These are phyloP conservation scores for Falcunculus frontatus DNA, from an alignment of 2,113 vertebrate genomes.

Conservation along the genomic window DNA sequence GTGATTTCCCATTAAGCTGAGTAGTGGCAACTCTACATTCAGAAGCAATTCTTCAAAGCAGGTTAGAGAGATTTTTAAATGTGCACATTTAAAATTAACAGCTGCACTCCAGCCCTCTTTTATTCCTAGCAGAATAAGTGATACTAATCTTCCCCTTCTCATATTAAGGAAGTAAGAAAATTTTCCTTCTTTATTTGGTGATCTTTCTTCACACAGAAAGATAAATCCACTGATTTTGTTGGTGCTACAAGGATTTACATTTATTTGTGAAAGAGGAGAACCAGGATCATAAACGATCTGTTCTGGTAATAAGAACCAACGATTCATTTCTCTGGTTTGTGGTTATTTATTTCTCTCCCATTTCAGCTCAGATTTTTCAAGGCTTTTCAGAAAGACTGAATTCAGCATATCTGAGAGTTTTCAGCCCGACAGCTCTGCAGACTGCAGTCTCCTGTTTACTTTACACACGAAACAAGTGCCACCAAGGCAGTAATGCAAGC, in stretches of 20 bases:
- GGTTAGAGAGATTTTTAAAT: not conserved
- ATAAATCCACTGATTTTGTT: not conserved
- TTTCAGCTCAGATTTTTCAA: not conserved
- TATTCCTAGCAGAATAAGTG: not conserved
- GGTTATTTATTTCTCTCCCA: not conserved
- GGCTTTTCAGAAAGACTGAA: not conserved
- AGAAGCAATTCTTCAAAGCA: not conserved
- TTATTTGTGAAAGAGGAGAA: not conserved
- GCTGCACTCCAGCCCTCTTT: not conserved
- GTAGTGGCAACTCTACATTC: not conserved
- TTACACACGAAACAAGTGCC: not conserved
- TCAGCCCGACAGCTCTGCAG: not conserved
- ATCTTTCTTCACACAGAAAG: not conserved
- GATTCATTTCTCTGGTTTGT: rapidly evolving
- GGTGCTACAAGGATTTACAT: not conserved
- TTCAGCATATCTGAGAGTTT: conserved; percentile 20
- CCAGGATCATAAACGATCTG: not conserved
- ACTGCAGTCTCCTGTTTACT: conserved; percentile 7
- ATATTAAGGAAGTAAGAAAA: not conserved
- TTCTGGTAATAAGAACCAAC: not conserved
- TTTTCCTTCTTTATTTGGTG: not conserved
- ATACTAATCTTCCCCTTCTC: not conserved
- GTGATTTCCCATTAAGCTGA: not conserved
- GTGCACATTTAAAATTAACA: not conserved
- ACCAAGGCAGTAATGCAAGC: not conserved